These are phyloP conservation scores for Caenorhabditis inopinata DNA, from an alignment of 1,140 invertebrate species.

Conservation along the genomic window DNA sequence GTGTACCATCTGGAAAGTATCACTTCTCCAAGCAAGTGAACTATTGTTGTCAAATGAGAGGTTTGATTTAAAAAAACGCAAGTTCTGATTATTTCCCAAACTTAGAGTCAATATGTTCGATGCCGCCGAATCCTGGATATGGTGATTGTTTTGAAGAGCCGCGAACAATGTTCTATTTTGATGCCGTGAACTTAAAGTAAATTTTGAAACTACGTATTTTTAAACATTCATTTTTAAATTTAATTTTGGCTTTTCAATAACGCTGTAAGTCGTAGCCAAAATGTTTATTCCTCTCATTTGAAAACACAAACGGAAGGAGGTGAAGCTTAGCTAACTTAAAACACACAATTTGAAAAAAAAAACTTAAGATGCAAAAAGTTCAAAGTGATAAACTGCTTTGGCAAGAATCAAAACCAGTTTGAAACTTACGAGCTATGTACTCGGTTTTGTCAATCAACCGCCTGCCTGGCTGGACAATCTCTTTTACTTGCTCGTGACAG, in stretches of 20 bases:
- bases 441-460: slow-evolving; percentile 23
- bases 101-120: slow-evolving; percentile 27
- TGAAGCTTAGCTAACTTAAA: too few relatives aligned
- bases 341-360: background rate
- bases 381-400: slow-evolving; percentile 14
- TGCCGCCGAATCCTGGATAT: slow-evolving; percentile 32
- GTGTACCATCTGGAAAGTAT: background rate
- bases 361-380: slow-evolving; percentile 20
- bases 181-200: background rate
- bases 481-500: slow-evolving; percentile 3
- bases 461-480: slow-evolving; percentile 8
- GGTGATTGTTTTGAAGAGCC: slow-evolving; percentile 25
- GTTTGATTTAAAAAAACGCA: background rate
- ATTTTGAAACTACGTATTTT: background rate
- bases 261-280: too few relatives aligned
- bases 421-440: background rate
- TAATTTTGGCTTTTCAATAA: too few relatives aligned
- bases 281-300: too few relatives aligned
- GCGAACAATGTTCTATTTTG: slow-evolving; percentile 24
- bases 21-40: slow-evolving; percentile 18
- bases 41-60: slow-evolving; percentile 31
- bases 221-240: background rate
- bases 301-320: too few relatives aligned
- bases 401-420: slow-evolving; percentile 32
- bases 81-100: background rate